A percentile compares a stretch with the other conserved stretches of the same genome.
Conservation (phyloP, 2,113 vertebrate species). For the Tenrec ecaudatus region DNA sequence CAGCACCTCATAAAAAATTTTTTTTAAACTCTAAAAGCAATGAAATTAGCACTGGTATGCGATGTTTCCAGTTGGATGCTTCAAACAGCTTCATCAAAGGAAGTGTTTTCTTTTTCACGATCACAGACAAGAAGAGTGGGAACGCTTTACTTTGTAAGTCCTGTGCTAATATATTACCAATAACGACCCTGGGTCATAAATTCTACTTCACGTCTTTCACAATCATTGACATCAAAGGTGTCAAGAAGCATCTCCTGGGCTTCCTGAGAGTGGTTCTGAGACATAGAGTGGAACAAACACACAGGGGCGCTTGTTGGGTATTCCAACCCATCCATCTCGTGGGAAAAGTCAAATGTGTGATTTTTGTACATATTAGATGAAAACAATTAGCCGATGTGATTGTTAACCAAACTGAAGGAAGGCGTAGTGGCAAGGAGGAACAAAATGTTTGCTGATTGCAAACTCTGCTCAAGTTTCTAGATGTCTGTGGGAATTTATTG, state of each 20-base stretch:
- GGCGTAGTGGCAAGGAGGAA: neutral
- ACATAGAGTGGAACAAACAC: conserved; percentile 23
- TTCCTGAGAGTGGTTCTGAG: conserved; percentile 34
- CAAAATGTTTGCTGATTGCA: conserved; percentile 48
- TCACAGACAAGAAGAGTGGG: neutral
- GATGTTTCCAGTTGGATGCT: neutral
- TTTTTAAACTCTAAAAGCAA: too few relatives aligned
- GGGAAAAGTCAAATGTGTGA: conserved; percentile 6
- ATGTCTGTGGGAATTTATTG: conserved; percentile 57
- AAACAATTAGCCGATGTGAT: conserved; percentile 23
- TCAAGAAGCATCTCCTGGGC: neutral
- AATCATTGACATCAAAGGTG: conserved; percentile 26
- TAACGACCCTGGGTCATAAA: neutral
- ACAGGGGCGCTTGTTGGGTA: neutral
- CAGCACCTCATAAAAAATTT: too few relatives aligned
- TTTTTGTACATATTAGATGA: conserved; percentile 28
- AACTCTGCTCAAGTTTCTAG: conserved; percentile 15
- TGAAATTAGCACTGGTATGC: neutral
- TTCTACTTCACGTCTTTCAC: neutral
- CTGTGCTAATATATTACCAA: neutral
- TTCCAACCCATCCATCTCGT: conserved; percentile 1
- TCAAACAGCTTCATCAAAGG: neutral
- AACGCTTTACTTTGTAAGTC: neutral
- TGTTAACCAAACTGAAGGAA: neutral
- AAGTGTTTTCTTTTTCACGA: neutral